Conservation (phyloP, 2,113 vertebrate species). For the Micromys minutus region DNA sequence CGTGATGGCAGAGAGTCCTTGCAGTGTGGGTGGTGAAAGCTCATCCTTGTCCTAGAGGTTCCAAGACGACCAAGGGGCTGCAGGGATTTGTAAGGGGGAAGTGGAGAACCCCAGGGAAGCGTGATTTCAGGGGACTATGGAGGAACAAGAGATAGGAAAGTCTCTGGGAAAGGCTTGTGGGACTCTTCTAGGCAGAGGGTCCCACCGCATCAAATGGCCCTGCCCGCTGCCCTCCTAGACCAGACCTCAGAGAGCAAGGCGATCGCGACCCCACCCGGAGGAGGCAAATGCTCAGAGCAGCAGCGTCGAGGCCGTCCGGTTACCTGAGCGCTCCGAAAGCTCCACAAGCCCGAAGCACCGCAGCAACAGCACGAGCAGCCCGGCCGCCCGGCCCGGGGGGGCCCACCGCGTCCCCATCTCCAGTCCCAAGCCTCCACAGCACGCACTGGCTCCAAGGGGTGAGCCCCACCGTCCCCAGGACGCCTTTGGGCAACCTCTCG, state of each 20-base stretch:
- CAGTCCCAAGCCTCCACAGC: not conserved
- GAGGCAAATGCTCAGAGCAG: not conserved
- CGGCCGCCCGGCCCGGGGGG: not conserved
- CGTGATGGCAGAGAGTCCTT: not conserved
- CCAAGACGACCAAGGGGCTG: not conserved
- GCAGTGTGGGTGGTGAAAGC: too few relatives aligned
- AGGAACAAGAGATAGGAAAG: not conserved
- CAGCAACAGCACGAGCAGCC: slow-evolving; percentile 63
- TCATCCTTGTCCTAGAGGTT: not conserved
- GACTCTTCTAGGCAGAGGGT: too few relatives aligned
- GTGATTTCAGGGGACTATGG: not conserved
- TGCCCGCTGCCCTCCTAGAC: not conserved
- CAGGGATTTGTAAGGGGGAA: too few relatives aligned
- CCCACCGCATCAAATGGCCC: not conserved
- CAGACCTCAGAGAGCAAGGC: not conserved
- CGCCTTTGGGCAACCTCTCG: not conserved
- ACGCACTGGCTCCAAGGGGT: accelerated
- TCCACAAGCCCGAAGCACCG: slow-evolving; percentile 29
- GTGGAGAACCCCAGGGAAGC: not conserved
- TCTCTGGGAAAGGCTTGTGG: not conserved
- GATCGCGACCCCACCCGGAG: not conserved
- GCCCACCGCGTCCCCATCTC: slow-evolving; percentile 55
- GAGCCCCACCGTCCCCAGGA: accelerated
- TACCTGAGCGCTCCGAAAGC: slow-evolving; percentile 74
- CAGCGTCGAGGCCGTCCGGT: slow-evolving; percentile 13